These are phyloP conservation scores for Babyrousa celebensis DNA, from an alignment of 2,797 vertebrate species.

Conservation along the genomic window DNA sequence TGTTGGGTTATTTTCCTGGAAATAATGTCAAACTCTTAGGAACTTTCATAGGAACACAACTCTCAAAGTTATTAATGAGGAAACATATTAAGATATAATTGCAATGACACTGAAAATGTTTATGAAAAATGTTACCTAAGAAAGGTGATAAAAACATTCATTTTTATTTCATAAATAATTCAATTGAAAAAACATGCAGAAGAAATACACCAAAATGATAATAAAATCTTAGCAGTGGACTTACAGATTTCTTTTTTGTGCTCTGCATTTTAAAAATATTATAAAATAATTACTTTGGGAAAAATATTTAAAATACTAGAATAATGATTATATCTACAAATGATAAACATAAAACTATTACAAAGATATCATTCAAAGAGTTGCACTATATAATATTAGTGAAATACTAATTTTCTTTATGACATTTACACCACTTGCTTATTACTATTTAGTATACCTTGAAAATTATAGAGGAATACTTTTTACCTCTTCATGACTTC, in stretches of 20 bases:
- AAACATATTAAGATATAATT: constrained; percentile 34
- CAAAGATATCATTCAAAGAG: background rate
- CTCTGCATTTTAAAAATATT: background rate
- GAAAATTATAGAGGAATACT: background rate
- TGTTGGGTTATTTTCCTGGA: constrained; percentile 35
- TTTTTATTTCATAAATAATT: constrained; percentile 68
- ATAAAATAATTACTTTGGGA: background rate
- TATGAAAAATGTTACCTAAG: constrained; percentile 14
- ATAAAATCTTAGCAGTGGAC: background rate
- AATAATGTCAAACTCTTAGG: background rate
- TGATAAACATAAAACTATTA: background rate
- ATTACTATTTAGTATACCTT: background rate
- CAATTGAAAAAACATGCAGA: background rate
- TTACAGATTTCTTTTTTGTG: background rate
- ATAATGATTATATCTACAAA: background rate
- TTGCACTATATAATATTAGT: background rate
- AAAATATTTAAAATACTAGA: background rate
- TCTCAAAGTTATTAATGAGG: constrained; percentile 52
- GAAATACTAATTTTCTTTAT: background rate
- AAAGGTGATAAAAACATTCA: constrained; percentile 35
- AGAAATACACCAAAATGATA: constrained; percentile 4
- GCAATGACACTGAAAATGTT: constrained; percentile 9
- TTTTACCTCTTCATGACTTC: background rate
- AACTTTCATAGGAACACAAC: background rate
- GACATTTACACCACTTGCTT: background rate